Evolutionary conservation across 2,888 invertebrate species (phyloP).

Genomic region (Parnassius orleans): DNA sequence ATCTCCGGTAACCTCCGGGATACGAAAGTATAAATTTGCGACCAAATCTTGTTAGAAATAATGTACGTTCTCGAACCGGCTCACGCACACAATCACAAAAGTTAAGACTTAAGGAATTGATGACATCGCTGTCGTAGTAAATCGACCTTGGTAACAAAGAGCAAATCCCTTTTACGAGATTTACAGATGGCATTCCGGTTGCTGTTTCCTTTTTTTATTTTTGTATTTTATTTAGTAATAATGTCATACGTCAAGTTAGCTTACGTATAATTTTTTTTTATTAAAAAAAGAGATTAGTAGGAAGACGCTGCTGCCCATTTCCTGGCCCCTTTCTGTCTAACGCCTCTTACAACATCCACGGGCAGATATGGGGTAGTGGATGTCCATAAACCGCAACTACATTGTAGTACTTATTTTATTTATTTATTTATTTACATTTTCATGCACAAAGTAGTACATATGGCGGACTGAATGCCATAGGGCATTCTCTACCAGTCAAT

Average conservation of each 20-base stretch:
- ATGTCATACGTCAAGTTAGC: not conserved
- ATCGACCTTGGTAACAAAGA: conserved; percentile 67
- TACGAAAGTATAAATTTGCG: conserved; percentile 3
- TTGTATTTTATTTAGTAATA: conserved; percentile 21
- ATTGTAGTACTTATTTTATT: too few relatives aligned
- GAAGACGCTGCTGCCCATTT: too few relatives aligned
- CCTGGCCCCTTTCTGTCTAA: too few relatives aligned
- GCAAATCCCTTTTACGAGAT: conserved; percentile 75
- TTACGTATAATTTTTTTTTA: not conserved
- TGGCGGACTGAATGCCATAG: too few relatives aligned
- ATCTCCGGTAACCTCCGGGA: not conserved
- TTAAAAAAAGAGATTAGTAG: too few relatives aligned
- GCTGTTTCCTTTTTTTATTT: conserved; percentile 54
- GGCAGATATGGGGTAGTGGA: too few relatives aligned
- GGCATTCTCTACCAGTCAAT: too few relatives aligned
- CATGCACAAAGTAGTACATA: too few relatives aligned
- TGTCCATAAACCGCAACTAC: too few relatives aligned
- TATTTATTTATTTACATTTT: too few relatives aligned
- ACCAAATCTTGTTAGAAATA: conserved; percentile 25
- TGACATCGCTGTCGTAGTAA: conserved; percentile 61
- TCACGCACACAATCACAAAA: conserved; percentile 24
- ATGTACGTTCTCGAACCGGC: conserved; percentile 5
- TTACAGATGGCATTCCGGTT: conserved; percentile 65
- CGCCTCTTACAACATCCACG: too few relatives aligned
- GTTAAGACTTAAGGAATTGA: conserved; percentile 37